Conservation (phyloP, 1,140 invertebrate species). For the Brevipalpus yothersi region DNA sequence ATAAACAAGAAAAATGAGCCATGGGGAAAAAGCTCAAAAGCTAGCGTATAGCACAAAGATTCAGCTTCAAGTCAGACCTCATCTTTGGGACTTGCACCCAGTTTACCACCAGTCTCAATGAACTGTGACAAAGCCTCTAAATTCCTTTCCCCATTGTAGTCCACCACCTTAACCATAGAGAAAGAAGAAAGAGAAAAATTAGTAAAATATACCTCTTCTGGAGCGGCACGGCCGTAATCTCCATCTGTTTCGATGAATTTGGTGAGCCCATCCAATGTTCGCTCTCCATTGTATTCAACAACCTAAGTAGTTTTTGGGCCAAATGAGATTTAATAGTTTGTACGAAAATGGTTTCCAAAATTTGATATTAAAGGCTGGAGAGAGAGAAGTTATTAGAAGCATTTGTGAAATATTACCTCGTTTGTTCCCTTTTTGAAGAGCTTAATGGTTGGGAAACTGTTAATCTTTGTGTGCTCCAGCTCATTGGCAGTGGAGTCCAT, state of each 20-base stretch:
- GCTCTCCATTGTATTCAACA: slow-evolving; percentile 78
- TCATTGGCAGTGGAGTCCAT: slow-evolving; percentile 97
- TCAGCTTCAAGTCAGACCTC: slow-evolving; percentile 24
- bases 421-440: slow-evolving; percentile 78
- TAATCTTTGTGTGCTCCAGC: slow-evolving; percentile 76
- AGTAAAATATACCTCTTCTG: slow-evolving; percentile 21
- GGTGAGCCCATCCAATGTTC: slow-evolving; percentile 70
- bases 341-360: too few species aligned
- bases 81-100: slow-evolving; percentile 31
- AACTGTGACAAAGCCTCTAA: slow-evolving; percentile 78
- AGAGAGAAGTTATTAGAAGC: background rate
- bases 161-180: slow-evolving; percentile 33
- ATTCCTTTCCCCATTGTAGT: slow-evolving; percentile 83
- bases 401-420: slow-evolving; percentile 30
- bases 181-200: background rate
- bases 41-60: background rate
- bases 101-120: slow-evolving; percentile 46
- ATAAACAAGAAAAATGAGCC: background rate
- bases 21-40: background rate
- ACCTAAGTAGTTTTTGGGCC: slow-evolving; percentile 23
- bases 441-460: slow-evolving; percentile 88
- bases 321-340: background rate
- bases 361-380: background rate
- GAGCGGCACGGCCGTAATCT: slow-evolving; percentile 33
- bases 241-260: slow-evolving; percentile 72